Base-by-base conservation (phyloP, 1,140 invertebrate species). In the Pseudomyrmex flavicornis region DNA sequence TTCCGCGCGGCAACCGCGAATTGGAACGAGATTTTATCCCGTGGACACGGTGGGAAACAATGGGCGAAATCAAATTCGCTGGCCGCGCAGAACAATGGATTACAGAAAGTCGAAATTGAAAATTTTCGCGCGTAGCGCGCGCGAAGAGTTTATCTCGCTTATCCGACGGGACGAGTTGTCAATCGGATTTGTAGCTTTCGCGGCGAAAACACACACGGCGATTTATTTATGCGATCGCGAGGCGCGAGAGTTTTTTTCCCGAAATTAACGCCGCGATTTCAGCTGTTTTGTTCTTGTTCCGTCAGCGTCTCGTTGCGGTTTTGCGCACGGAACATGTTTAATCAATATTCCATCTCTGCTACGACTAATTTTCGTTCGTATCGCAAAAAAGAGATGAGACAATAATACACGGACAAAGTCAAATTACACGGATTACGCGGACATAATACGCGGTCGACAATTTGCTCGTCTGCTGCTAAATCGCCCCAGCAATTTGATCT, bases 61-160 rank as follows among this genome's bases (percentile, higher is more conserved):
- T 82, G 22, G 79, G 13, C 70, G 59, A 82, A 75, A 82, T 82
- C 70, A 82, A 82, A 82, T 82, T 82, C 79, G 50, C 58, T 68
- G 35, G 66, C 65, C 69, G 59, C 56, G 59, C 48, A 62, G 79
- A 48, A 82, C 79, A 82, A 82, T 75, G 79, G 70, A 82, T 75
- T 82, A 82, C 70, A 58, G 50, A 75, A 82, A 82, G 79, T 82
- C 79, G 79, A 82, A 82, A 82, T 82, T 75, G 79, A 82, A 82
- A 82, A 82, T 82, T 82, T 59, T 65, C 79, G 69, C 76, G 70
- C 10, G 26, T 12, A 26, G 26, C 26, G 26, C 26, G 26, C 26
- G 26, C 10, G 12, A 75, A 56, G 35, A 35, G 79, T 75, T 82
- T 75, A 75, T 75, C 70, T 75, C 61, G 79, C 58, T 75, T 82